Percentiles rank a stretch among this genome's conserved stretches.
Conservation (phyloP, 2,888 invertebrate species). For the Trichogramma dendrolimi region DNA sequence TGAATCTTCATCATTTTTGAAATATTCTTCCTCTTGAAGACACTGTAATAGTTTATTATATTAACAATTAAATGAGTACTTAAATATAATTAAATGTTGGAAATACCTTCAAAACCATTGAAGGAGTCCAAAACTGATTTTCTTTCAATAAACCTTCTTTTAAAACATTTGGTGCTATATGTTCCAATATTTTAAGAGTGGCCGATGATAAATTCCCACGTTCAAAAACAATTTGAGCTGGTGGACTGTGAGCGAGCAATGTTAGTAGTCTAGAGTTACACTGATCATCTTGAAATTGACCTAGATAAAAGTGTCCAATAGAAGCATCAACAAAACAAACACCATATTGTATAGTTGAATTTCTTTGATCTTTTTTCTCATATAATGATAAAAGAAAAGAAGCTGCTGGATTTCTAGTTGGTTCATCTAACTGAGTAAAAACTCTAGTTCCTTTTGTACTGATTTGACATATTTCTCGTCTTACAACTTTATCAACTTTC, state of each 20-base stretch:
- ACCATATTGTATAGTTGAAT: slow-evolving; percentile 64
- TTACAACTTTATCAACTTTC: slow-evolving; percentile 87
- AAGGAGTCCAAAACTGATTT: slow-evolving; percentile 72
- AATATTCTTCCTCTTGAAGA: slow-evolving; percentile 47
- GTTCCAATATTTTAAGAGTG: slow-evolving; percentile 67
- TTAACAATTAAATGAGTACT: background rate
- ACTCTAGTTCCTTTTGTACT: slow-evolving; percentile 80
- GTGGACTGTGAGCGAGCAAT: slow-evolving; percentile 82
- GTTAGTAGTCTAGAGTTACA: slow-evolving; percentile 86
- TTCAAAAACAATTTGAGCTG: slow-evolving; percentile 79
- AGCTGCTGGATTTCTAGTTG: slow-evolving; percentile 62
- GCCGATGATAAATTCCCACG: slow-evolving; percentile 61
- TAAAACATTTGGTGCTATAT: slow-evolving; percentile 64
- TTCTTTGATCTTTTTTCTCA: slow-evolving; percentile 61
- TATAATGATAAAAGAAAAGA: slow-evolving; percentile 75
- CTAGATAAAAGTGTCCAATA: slow-evolving; percentile 82
- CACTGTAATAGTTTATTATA: slow-evolving; percentile 34
- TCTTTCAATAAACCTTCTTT: slow-evolving; percentile 68
- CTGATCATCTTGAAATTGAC: slow-evolving; percentile 90
- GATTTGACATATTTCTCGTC: slow-evolving; percentile 90
- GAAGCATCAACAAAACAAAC: slow-evolving; percentile 94
- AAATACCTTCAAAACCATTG: slow-evolving; percentile 66
- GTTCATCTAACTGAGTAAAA: slow-evolving; percentile 78
- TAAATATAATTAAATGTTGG: background rate
- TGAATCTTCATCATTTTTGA: slow-evolving; percentile 37